Conservation (phyloP, 1,140 invertebrate species). For the Bombus cullumanus region DNA sequence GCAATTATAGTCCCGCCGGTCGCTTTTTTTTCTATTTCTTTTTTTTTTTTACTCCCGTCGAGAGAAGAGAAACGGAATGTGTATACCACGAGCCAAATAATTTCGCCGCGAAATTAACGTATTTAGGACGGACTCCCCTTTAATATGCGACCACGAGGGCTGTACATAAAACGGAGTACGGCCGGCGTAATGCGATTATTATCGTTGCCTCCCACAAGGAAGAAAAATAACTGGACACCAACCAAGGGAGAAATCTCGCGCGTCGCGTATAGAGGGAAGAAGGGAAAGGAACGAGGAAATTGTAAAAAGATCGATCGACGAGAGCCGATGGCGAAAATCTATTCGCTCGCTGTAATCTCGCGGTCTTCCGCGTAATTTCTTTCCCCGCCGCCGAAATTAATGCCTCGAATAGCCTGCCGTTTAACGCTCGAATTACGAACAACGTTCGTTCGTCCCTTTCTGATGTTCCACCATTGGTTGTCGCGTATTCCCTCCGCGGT, state of each 20-base stretch:
- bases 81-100: conserved; percentile 28
- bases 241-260: not conserved
- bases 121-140: conserved; percentile 21
- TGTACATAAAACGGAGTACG: not conserved
- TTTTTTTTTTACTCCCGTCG: not conserved
- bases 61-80: not conserved
- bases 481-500: not conserved
- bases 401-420: not conserved
- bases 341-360: conserved; percentile 13
- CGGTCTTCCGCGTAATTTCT: conserved; percentile 31
- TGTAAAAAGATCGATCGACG: conserved; percentile 8
- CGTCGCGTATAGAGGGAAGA: not conserved
- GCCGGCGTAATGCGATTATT: conserved; percentile 38
- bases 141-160: not conserved
- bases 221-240: conserved; percentile 15
- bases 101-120: conserved; percentile 41
- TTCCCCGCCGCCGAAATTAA: not conserved
- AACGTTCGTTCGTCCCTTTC: not conserved
- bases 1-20: conserved; percentile 24
- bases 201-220: conserved; percentile 23
- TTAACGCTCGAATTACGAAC: conserved; percentile 40
- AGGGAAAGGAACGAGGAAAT: not conserved
- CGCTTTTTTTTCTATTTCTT: not conserved
- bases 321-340: not conserved
- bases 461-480: not conserved